Percentiles rank a stretch among this genome's conserved stretches.
phyloP scores from a whole-genome alignment of 2,888 invertebrate species.

The Escarpia spicata region DNA sequence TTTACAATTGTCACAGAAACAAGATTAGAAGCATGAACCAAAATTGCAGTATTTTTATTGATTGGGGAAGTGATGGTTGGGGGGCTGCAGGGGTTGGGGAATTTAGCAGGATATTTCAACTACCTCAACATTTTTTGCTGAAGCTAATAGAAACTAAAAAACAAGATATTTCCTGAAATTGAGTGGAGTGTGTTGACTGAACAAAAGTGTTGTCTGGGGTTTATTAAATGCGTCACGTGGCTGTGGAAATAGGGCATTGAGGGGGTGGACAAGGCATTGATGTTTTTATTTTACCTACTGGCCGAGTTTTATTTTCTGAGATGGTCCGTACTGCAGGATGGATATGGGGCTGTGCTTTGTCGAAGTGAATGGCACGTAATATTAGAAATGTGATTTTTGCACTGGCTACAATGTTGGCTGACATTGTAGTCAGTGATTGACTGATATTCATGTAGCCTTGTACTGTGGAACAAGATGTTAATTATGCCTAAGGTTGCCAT shows the following conservation, averaged over 20 bases:
- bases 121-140: neutral
- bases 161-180: neutral
- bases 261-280: neutral
- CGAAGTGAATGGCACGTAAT: neutral
- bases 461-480: neutral
- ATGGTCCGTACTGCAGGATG: neutral
- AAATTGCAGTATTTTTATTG: neutral
- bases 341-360: neutral
- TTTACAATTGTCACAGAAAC: neutral
- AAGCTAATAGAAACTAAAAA: neutral
- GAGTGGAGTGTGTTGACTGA: neutral
- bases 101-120: neutral
- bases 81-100: neutral
- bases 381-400: neutral
- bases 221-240: neutral
- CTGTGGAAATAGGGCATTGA: neutral
- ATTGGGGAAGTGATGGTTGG: neutral
- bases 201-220: neutral
- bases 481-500: slow-evolving; percentile 16
- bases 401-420: neutral
- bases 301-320: slow-evolving; percentile 3
- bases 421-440: neutral
- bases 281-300: neutral
- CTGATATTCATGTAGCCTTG: neutral
- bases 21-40: neutral